Conservation (phyloP, 2,797 vertebrate genomes). For the Glyptemys insculpta region DNA sequence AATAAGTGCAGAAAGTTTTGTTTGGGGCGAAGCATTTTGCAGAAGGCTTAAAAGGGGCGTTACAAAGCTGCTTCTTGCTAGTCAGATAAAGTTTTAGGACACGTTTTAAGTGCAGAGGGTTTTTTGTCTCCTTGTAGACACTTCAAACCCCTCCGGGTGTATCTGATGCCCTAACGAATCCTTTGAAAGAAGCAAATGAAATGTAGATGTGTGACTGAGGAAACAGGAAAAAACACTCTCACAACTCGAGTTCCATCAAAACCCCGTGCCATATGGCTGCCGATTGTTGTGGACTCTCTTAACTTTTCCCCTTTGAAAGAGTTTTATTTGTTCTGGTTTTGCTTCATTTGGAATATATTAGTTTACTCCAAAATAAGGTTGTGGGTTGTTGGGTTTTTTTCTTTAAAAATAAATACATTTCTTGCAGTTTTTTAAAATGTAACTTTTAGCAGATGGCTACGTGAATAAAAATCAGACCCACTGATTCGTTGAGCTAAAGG, state of each 20-base stretch:
- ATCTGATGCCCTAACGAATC: background rate
- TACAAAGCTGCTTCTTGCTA: too few species aligned
- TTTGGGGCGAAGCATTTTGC: background rate
- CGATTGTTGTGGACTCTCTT: too few species aligned
- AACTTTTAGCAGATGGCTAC: background rate
- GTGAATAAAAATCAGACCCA: background rate
- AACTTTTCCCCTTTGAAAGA: background rate
- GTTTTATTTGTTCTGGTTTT: background rate
- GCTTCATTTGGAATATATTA: background rate
- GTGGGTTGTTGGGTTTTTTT: rapidly evolving
- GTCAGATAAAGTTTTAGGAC: background rate
- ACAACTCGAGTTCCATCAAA: rapidly evolving
- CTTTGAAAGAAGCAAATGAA: background rate
- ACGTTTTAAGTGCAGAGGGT: background rate
- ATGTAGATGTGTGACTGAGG: background rate
- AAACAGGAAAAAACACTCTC: background rate
- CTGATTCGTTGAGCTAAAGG: background rate
- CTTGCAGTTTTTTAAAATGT: background rate
- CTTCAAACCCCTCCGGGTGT: background rate
- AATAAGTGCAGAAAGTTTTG: background rate
- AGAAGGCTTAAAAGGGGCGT: background rate
- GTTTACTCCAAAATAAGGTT: background rate
- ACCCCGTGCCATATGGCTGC: background rate
- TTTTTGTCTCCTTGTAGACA: background rate
- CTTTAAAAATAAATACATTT: background rate